Percentiles rank a stretch among this genome's conserved stretches.
Evolutionary conservation across 2,797 vertebrate species (phyloP).

Genomic region (Aselliscus stoliczkanus): DNA sequence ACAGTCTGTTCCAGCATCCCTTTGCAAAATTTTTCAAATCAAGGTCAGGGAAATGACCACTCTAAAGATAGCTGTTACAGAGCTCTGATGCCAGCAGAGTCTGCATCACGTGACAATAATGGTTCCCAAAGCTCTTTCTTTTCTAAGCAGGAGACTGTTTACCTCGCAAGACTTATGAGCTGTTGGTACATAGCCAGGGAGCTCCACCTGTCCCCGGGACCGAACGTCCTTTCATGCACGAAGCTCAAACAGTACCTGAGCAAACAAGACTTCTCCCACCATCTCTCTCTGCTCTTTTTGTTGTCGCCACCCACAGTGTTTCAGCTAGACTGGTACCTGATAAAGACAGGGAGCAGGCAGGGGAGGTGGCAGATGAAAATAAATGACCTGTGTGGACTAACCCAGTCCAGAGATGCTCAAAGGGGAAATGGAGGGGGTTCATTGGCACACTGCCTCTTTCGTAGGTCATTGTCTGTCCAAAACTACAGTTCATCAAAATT

Average conservation of each 20-base stretch:
- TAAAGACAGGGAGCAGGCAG: neutral
- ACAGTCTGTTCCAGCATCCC: neutral
- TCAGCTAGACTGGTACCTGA: neutral
- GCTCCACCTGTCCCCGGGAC: neutral
- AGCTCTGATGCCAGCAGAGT: neutral
- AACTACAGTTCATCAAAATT: neutral
- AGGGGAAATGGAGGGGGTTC: neutral
- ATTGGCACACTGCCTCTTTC: neutral
- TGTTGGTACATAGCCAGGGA: neutral
- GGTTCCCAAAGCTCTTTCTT: neutral
- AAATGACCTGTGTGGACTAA: neutral
- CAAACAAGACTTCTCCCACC: neutral
- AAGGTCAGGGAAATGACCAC: neutral
- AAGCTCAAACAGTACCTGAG: neutral
- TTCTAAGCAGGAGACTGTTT: neutral
- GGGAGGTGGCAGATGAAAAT: neutral
- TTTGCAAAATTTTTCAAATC: constrained; percentile 5
- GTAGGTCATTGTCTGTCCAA: neutral
- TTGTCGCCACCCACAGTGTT: neutral
- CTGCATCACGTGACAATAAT: neutral
- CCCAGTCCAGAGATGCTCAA: neutral
- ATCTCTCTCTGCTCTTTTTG: neutral
- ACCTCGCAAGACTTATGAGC: neutral
- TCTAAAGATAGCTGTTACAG: neutral
- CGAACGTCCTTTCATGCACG: neutral